Evolutionary conservation across 2,888 invertebrate genomes (phyloP).

Genomic region (Myathropa florea): DNA sequence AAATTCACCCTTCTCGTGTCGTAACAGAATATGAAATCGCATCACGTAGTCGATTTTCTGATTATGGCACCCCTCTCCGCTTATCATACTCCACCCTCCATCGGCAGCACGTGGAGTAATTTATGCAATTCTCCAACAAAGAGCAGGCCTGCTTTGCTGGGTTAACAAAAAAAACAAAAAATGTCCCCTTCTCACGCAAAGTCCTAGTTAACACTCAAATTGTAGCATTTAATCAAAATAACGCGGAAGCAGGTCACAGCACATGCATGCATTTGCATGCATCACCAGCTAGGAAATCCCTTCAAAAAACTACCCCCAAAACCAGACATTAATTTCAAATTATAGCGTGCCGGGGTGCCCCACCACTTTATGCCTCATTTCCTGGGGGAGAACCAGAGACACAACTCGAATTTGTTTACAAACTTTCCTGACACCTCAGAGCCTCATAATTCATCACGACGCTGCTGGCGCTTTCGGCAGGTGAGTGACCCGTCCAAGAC

Average conservation of each 20-base stretch:
- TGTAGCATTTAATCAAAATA: constrained; percentile 44
- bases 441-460: background rate
- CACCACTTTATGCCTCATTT: constrained; percentile 7
- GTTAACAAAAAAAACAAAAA: background rate
- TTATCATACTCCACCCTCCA: background rate
- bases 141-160: background rate
- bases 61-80: background rate
- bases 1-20: background rate
- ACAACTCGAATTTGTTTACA: constrained; percentile 41
- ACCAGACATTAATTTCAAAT: constrained; percentile 53
- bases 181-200: constrained; percentile 19
- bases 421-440: background rate
- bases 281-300: background rate
- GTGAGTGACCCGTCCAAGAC: background rate
- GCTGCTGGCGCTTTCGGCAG: background rate
- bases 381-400: constrained; percentile 5
- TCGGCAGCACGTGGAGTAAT: background rate
- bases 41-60: background rate
- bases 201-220: constrained; percentile 28
- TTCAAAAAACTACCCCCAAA: background rate
- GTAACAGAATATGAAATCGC: background rate
- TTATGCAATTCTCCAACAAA: background rate
- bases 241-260: constrained; percentile 62
- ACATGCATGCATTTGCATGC: background rate
- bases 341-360: constrained; percentile 25